Conservation (phyloP, 2,888 invertebrate species). For the Philhelius pedissequus region DNA sequence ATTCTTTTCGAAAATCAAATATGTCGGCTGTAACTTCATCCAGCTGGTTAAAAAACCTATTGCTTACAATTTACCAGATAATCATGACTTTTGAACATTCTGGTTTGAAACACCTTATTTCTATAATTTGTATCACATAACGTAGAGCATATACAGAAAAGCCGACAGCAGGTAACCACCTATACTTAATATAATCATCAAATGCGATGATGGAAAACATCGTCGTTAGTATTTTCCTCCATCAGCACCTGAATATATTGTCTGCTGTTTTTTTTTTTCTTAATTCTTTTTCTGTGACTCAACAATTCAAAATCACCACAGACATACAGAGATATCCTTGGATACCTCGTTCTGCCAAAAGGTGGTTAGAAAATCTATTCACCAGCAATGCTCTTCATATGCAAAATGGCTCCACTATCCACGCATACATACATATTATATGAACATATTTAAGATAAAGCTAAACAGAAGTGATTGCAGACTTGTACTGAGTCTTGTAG, state of each 20-base stretch:
- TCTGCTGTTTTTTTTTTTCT: not conserved
- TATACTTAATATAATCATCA: not conserved
- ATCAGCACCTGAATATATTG: not conserved
- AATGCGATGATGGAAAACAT: not conserved
- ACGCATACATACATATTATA: not conserved
- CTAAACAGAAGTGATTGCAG: conserved; percentile 12
- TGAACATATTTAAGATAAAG: not conserved
- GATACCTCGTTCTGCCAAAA: not conserved
- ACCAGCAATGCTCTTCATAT: not conserved
- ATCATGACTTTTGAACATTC: no score
- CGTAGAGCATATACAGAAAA: no score
- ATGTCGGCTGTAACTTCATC: no score
- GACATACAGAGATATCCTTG: not conserved
- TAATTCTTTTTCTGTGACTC: not conserved
- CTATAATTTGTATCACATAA: no score
- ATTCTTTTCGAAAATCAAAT: no score
- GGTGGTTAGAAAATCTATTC: not conserved
- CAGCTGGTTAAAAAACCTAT: no score
- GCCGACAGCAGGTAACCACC: no score
- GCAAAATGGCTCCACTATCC: conserved; percentile 12
- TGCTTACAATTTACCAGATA: no score
- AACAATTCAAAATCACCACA: not conserved
- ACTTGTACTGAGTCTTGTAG: not conserved
- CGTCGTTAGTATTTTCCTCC: not conserved
- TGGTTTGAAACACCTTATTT: no score